Conservation (phyloP, 1,140 invertebrate genomes). For the Yoshiicerus persimilis region DNA sequence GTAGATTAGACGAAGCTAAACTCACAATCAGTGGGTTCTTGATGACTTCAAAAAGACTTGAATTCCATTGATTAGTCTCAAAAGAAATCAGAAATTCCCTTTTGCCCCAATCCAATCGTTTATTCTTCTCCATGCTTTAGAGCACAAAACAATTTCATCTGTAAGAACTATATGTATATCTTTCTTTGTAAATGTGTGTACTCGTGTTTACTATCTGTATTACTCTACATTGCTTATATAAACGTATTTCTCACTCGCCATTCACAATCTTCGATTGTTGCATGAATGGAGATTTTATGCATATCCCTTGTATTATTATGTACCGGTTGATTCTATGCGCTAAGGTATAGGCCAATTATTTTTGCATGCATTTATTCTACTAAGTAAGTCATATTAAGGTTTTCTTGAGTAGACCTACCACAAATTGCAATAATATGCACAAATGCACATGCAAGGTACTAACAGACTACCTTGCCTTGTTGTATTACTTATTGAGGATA, state of each 20-base stretch:
- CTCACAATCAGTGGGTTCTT: not conserved
- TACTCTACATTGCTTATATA: no score
- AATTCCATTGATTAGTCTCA: not conserved
- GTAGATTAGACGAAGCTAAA: not conserved
- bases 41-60: not conserved
- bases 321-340: no score
- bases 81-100: not conserved
- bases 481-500: not conserved
- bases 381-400: no score
- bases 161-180: not conserved
- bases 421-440: not conserved
- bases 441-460: not conserved
- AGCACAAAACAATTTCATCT: not conserved
- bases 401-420: not conserved
- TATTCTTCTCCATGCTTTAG: not conserved
- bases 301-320: no score
- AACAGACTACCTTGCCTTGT: not conserved
- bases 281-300: no score
- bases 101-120: not conserved
- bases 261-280: no score
- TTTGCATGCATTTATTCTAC: not conserved
- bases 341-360: no score
- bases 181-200: not conserved
- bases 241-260: no score
- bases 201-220: not conserved